These are phyloP conservation scores for Clinocottus analis DNA, from an alignment of 2,113 vertebrate species.

Conservation along the genomic window DNA sequence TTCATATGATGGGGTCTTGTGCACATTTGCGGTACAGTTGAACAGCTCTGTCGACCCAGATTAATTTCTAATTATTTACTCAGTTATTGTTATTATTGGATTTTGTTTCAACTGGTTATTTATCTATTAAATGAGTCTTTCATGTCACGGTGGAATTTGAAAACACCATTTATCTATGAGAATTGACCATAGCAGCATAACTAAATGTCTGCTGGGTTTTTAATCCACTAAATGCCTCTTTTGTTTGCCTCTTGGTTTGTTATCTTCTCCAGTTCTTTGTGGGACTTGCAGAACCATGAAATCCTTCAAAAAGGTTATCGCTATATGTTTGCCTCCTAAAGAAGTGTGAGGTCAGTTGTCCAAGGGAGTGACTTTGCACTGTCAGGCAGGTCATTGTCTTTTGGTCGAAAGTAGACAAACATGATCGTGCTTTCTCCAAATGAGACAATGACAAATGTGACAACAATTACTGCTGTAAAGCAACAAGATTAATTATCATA, in stretches of 20 bases:
- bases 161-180: not conserved
- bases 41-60: not conserved
- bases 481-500: conserved; percentile 39
- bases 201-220: not conserved
- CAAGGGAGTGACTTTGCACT: not conserved
- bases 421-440: not conserved
- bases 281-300: not conserved
- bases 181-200: not conserved
- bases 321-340: too few relatives aligned
- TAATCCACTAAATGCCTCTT: not conserved
- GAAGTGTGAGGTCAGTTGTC: conserved; percentile 21
- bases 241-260: not conserved
- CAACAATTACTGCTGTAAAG: conserved; percentile 13
- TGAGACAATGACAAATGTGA: conserved; percentile 38
- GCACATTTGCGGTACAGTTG: not conserved
- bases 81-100: not conserved
- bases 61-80: not conserved
- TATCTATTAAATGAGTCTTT: not conserved
- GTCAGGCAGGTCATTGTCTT: conserved; percentile 18
- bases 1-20: not conserved
- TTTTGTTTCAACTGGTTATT: not conserved
- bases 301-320: not conserved
- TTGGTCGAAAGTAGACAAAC: conserved; percentile 13
- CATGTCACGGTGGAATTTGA: not conserved
- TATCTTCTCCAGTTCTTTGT: not conserved